Evolutionary conservation across 1,140 invertebrate genomes (phyloP), one percentile per base, ranked within the genome.

Genomic region (Diplogasteroides magnus): DNA sequence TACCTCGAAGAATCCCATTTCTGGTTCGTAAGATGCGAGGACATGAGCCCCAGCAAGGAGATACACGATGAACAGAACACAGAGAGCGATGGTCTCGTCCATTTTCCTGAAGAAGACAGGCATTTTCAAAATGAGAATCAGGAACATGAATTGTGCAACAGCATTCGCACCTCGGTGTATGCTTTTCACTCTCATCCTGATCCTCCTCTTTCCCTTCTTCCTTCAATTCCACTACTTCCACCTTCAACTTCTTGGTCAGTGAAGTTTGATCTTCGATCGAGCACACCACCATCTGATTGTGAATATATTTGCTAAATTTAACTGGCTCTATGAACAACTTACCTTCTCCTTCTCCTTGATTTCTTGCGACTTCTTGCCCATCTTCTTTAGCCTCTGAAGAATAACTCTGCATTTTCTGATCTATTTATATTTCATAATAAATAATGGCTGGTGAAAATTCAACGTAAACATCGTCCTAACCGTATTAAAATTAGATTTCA

Each of bases 31-130:
- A n/a, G 19, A 68, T 15, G 58, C 59, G 58, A 25, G 48, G 2
- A 77, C 26, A 13, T 75, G 27, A 6, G 77, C 71, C n/a, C 77
- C 77, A 31, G 69, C 28, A 0, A 74, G 48, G 14, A 78, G 61
- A 68, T 78, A 78, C 2, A 77, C 37, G 15, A 75, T 57, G 69
- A 78, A 78, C 19, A 73, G 69, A 26, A 78, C 63, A 57, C 74
- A 72, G 0, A 78, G 61, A 15, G 58, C 68, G n/a, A 75, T 57
- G 0, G 77, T 69, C 48, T 71, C 69, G 19, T 66, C 69, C 0
- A 56, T 60, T 48, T 62, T 66, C 48, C 69, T 71, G 64, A n/a
- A 70, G 64, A 29, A 15, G 32, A 29, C 23, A 13, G 15, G 13
- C 27, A 6, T 57, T 64, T 62, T 29, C 19, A 2, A 29, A 26